Evolutionary conservation across 1,140 invertebrate genomes (phyloP), one percentile per base, ranked within the genome.

Genomic region (Mya arenaria): DNA sequence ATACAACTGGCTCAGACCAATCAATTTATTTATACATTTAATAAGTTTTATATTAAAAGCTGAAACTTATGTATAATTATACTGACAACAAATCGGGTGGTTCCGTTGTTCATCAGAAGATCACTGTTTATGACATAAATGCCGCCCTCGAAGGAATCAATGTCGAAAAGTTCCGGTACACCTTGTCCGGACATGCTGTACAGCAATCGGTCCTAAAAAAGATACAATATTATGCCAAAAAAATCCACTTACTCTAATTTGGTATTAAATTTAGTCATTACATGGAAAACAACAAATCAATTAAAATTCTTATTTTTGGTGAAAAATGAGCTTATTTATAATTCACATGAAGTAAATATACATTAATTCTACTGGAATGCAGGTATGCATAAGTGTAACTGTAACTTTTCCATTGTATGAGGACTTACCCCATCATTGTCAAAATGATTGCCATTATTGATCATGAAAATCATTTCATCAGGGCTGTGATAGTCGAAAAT

Each of bases 401-500:
- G 25, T 62, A 19, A 19, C 19, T 28, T 62, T 62, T 2, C 30
- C 30, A 17, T 17, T 19, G 17, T 17, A 19, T 23, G 3, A 37
- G 39, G 8, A 60, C 77, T 62, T 44, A 80, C 77, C 48, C 52
- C 52, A 80, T 80, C 77, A 39, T 28, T 52, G 62, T 80, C 77
- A 34, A 30, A 23, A 6, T 10, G 34, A 8, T 6, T 28, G 6
- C 36, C 32, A 13, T 10, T 44, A 4, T 6, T 28, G 8, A 60
- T 23, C 19, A 2, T 5, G 17, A 8, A 8, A 17, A 69, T 30
- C 6, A 58, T 19, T 0, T 55, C 44, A 15, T 10, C 48, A 19
- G 65, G 13, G 34, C 44, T n/a, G 23, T 36, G 65, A 48, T 80
- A 80, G 93, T 98, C 97, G 30, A 95, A 93, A 0, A 97, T 94